Evolutionary conservation across 1,140 invertebrate species (phyloP).

Genomic region (Telenomus remus): DNA sequence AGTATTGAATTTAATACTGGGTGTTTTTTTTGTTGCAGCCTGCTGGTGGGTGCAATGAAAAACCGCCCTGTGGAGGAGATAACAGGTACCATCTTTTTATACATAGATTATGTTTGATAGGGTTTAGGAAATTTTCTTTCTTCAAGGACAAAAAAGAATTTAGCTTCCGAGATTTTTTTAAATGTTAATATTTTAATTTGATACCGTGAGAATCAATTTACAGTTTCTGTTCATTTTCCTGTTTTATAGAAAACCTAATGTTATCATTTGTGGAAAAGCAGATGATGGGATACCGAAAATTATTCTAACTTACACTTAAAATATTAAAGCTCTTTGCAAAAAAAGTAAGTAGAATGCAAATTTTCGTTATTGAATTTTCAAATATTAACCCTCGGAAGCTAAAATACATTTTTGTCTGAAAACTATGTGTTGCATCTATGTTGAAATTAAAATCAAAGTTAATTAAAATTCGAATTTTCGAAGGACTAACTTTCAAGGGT

Average conservation of each 20-base stretch:
- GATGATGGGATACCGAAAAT: slow-evolving; percentile 4
- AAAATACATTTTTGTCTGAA: neutral
- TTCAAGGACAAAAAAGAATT: neutral
- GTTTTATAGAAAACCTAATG: slow-evolving; percentile 4
- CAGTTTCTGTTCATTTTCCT: neutral
- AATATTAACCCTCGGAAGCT: slow-evolving; percentile 4
- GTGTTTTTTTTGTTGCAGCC: no score
- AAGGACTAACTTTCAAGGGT: neutral
- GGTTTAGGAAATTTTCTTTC: no score
- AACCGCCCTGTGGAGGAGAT: no score
- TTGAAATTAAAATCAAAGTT: no score
- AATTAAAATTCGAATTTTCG: neutral
- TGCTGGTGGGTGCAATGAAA: no score
- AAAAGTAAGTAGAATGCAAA: neutral
- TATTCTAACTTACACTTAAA: neutral
- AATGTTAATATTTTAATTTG: neutral
- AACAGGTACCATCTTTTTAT: no score
- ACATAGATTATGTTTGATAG: no score
- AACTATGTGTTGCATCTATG: neutral
- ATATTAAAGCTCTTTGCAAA: neutral
- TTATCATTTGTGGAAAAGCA: slow-evolving; percentile 3
- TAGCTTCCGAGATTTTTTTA: slow-evolving; percentile 1
- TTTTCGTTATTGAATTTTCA: neutral
- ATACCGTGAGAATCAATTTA: neutral
- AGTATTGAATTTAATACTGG: no score